phyloP scores from a whole-genome alignment of 1,140 invertebrate genomes.

The Cyclargus thomasi region DNA sequence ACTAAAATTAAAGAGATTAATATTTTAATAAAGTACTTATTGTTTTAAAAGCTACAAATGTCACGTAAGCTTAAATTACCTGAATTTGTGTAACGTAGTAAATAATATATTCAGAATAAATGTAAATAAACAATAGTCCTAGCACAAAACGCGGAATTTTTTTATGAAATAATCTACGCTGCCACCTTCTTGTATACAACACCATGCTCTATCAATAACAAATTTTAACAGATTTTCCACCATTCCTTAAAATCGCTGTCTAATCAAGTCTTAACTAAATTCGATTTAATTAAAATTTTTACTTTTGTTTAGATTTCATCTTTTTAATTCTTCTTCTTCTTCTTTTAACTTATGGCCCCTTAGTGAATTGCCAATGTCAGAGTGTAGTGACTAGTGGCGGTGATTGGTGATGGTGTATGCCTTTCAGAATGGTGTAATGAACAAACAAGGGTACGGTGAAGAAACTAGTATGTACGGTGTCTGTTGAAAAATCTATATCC shows the following conservation, averaged over 20 bases:
- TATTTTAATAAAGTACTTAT: conserved; percentile 8
- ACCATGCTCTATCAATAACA: conserved; percentile 28
- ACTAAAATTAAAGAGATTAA: conserved; percentile 70
- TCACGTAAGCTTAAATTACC: conserved; percentile 60
- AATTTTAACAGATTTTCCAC: neutral
- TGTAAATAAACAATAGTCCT: conserved; percentile 64
- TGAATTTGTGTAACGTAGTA: conserved; percentile 82
- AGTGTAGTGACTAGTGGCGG: too few relatives aligned
- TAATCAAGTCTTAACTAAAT: too few relatives aligned
- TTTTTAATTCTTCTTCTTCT: too few relatives aligned
- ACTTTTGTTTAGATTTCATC: too few relatives aligned
- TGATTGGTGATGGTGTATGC: too few relatives aligned
- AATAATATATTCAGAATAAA: conserved; percentile 82
- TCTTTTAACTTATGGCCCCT: too few relatives aligned
- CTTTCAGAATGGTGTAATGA: too few relatives aligned
- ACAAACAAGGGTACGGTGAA: too few relatives aligned
- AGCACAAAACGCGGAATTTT: conserved; percentile 35
- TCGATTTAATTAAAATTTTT: neutral
- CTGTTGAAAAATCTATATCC: too few relatives aligned
- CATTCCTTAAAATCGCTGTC: too few relatives aligned
- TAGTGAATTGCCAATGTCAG: too few relatives aligned
- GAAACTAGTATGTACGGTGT: too few relatives aligned
- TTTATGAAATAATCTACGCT: conserved; percentile 33
- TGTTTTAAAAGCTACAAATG: neutral
- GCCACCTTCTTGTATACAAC: conserved; percentile 32